Percentiles rank a stretch among this genome's conserved stretches.
These are phyloP conservation scores for Cydia splendana DNA, from an alignment of 1,140 invertebrate species.

Conservation along the genomic window DNA sequence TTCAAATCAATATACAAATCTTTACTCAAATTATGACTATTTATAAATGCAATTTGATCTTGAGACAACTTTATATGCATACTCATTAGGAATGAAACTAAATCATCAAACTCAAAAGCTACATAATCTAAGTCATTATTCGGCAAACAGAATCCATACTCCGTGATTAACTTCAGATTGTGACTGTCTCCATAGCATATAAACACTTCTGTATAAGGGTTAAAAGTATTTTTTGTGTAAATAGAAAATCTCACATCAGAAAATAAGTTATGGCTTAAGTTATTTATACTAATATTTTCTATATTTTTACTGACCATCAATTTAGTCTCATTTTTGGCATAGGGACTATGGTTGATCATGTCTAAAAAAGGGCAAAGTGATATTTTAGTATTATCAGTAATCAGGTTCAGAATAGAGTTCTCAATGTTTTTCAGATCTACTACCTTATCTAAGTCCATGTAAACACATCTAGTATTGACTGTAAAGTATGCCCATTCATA, in stretches of 20 bases:
- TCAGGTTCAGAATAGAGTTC: conserved; percentile 58
- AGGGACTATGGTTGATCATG: conserved; percentile 85
- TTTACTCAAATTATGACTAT: conserved; percentile 73
- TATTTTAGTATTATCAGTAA: conserved; percentile 80
- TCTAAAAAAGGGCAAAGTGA: conserved; percentile 90
- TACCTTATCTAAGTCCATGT: conserved; percentile 74
- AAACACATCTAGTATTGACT: conserved; percentile 88
- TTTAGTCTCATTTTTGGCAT: conserved; percentile 79
- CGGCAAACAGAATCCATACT: conserved; percentile 86
- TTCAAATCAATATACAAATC: conserved; percentile 79
- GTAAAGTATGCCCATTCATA: conserved; percentile 85
- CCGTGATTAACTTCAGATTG: conserved; percentile 84
- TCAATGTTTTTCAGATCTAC: conserved; percentile 61
- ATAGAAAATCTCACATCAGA: conserved; percentile 77
- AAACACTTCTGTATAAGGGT: conserved; percentile 83
- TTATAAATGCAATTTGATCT: conserved; percentile 75
- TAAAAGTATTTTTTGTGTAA: conserved; percentile 80
- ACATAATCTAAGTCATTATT: conserved; percentile 83
- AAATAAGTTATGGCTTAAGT: conserved; percentile 62
- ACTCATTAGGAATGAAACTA: conserved; percentile 62
- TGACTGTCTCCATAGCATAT: conserved; percentile 88
- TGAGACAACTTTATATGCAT: conserved; percentile 55
- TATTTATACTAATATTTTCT: conserved; percentile 73
- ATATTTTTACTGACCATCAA: conserved; percentile 67
- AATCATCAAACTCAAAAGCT: conserved; percentile 72